Base-by-base conservation (phyloP, 2,113 vertebrate genomes). In the Electrona antarctica region DNA sequence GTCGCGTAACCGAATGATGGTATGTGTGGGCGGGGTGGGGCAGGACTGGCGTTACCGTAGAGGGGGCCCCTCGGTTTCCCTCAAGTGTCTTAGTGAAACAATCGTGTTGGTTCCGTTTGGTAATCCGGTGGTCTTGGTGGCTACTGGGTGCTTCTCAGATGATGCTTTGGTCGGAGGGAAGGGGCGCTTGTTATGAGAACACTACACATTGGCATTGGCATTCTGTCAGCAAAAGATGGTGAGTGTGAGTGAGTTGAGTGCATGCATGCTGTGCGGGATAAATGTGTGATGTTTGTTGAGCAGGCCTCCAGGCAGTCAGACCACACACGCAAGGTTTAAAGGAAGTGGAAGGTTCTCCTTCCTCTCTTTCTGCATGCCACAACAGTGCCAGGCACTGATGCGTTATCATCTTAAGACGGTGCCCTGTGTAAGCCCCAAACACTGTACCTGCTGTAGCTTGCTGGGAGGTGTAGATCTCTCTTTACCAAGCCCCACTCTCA, bases 301-400 rank as follows among this genome's bases (percentile, higher is more conserved):
- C 70, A 83, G 73, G 78, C 64, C 87, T 88, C 84, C 66, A 84
- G 79, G 84, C 80, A 89, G 78, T 85, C 81, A 73, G 85, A 88
- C 86, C 79, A 87, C 86, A 83, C 78, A 80, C 76, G 79, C 80
- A 85, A 41, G 84, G 84, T 88, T 87, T 77, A 79, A 76, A 81
- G 70, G 58, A 80, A 76, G 63, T 62, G 3, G 28, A 71, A 14
- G 54, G 67, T 60, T 45, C 51, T 71, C 46, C 9, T 7, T 69
- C 65, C 54, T 78, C 48, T 64, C 73, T 77, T 41, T 28, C 60
- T 33, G 45, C 60, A 71, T 64, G 62, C 64, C 56, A 45, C 65
- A 51, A 65, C 45, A 8, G 67, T 41, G 33, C 28, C 54, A 55
- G 69, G 76, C 67, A 56, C 61, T 41, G 33, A 74, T 57, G 68